phyloP scores from a whole-genome alignment of 2,888 invertebrate species.

The Syrista parreyssii region DNA sequence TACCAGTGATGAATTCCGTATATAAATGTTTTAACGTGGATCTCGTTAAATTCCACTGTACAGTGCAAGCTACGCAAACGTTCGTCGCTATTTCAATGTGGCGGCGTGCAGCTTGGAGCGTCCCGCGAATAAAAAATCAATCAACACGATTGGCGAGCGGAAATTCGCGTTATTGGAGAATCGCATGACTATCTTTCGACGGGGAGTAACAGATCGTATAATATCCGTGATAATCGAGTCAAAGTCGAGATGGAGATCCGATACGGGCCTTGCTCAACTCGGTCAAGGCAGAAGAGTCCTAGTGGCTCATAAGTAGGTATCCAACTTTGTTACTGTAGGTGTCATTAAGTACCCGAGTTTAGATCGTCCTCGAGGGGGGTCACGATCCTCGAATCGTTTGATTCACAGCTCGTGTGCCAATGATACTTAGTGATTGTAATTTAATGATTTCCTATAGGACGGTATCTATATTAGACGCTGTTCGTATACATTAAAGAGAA shows the following conservation, averaged over 20 bases:
- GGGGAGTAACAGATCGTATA: background rate
- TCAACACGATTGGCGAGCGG: background rate
- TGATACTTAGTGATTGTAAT: background rate
- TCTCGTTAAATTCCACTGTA: background rate
- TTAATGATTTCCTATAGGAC: background rate
- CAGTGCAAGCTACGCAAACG: background rate
- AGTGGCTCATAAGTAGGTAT: constrained; percentile 26
- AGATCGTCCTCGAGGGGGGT: background rate
- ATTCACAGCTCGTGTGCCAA: background rate
- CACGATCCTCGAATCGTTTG: background rate
- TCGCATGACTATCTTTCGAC: background rate
- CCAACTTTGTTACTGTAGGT: background rate
- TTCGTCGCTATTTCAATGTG: background rate
- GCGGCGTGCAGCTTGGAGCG: background rate
- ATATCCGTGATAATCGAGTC: constrained; percentile 55
- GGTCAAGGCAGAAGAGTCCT: constrained; percentile 61
- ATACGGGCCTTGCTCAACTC: constrained; percentile 62
- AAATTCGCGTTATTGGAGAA: background rate
- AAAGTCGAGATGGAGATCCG: constrained; percentile 63
- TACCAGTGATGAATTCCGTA: too few species aligned
- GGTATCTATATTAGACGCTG: background rate
- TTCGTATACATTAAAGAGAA: background rate
- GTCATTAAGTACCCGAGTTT: background rate
- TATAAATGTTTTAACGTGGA: too few species aligned
- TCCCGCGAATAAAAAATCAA: background rate